Evolutionary conservation across 2,797 vertebrate genomes (phyloP), one percentile per base, ranked within the genome.

Genomic region (Falco cherrug): DNA sequence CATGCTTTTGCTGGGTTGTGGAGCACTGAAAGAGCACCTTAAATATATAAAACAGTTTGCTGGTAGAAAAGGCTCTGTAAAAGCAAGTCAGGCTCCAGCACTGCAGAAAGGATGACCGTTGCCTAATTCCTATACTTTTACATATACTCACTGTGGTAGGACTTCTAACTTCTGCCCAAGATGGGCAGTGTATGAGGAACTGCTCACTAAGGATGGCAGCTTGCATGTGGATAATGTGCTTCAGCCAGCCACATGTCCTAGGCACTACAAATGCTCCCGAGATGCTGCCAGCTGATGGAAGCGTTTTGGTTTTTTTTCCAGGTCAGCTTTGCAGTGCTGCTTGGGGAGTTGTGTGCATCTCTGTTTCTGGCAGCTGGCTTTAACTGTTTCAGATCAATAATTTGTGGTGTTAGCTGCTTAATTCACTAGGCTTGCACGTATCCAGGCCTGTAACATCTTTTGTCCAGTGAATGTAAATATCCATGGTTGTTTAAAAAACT

Each of bases 301-400:
- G 24, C 1, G 2, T 51, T 87, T 85, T 39, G 37, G 11, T 11
- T 39, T 86, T 10, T 11, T 64, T 78, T 65, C 60, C 71, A 77
- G 53, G 48, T 74, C 75, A 83, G 78, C 71, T 86, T 71, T 82
- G 50, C 57, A 24, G 43, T 8, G 61, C 73, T 95, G 85, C 80
- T 68, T 11, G 73, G 87, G 87, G 59, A 78, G 37, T 8, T n/a
- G 20, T 29, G 74, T 69, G 39, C 1, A 1, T n/a, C 11, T 57
- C 37, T 20, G 8, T 71, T 28, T 57, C 57, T 88, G 85, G 50
- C 75, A 84, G 83, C 54, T 0, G 10, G 37, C 69, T 83, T 0
- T 45, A 47, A 43, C 69, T 56, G n/a, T 56, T 90, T 56, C 53
- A 39, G 75, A 71, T 91, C 78, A 78, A n/a, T 87, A 76, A 77